These are phyloP conservation scores for Notolepis coatsorum DNA, from an alignment of 2,797 vertebrate species.

Conservation along the genomic window DNA sequence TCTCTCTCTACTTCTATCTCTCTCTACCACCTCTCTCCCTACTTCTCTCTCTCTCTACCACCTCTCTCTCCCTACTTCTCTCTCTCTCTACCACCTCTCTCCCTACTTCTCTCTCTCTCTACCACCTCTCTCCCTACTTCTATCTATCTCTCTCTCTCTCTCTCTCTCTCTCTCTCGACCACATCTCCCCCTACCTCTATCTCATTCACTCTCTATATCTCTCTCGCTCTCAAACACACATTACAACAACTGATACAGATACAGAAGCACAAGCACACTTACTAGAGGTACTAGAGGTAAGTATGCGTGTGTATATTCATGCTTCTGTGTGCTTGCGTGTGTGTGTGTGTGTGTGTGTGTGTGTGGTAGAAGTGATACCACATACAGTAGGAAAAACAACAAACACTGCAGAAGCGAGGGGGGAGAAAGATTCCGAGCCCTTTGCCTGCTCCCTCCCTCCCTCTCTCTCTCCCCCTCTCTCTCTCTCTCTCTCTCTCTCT, in stretches of 20 bases:
- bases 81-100: constrained; percentile 29
- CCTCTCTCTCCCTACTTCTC: no score
- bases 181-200: background rate
- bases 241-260: constrained; percentile 1
- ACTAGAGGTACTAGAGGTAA: background rate
- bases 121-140: no score
- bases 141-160: background rate
- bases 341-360: background rate
- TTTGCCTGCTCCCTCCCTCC: background rate
- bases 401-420: background rate
- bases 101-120: background rate
- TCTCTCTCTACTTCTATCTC: no score
- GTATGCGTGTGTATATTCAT: background rate
- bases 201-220: constrained; percentile 5
- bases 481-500: constrained; percentile 19
- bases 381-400: constrained; percentile 3
- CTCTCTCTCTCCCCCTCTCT: constrained; percentile 6
- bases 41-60: no score
- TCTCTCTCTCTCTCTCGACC: background rate
- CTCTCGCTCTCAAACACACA: background rate
- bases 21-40: no score
- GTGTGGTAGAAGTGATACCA: constrained; percentile 4
- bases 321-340: background rate
- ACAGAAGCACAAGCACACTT: background rate
- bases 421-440: background rate